Evolutionary conservation across 2,113 vertebrate genomes (phyloP).

Genomic region (Colossoma macropomum): DNA sequence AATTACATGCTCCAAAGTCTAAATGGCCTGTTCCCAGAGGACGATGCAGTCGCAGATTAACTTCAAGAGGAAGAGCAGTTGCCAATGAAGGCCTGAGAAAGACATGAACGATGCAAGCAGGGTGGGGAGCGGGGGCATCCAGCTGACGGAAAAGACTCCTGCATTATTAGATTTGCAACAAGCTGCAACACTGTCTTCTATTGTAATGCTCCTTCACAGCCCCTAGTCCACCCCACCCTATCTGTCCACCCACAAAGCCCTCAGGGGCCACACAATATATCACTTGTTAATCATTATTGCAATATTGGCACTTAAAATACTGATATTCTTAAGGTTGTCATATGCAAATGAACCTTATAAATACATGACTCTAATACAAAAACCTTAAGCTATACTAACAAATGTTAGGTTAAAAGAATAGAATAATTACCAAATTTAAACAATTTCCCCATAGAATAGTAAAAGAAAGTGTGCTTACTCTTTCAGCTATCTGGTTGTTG

Average conservation of each 20-base stretch:
- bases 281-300: not conserved
- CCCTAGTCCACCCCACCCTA: slow-evolving; percentile 59
- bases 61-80: slow-evolving; percentile 56
- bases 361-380: no score
- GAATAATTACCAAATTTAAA: no score
- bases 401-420: no score
- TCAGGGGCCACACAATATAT: not conserved
- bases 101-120: slow-evolving; percentile 49
- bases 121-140: slow-evolving; percentile 46
- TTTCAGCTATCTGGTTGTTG: no score
- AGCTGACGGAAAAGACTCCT: slow-evolving; percentile 63
- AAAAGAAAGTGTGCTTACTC: no score
- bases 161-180: slow-evolving; percentile 80
- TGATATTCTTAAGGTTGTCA: no score
- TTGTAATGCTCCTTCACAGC: slow-evolving; percentile 67
- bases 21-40: slow-evolving; percentile 48
- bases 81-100: slow-evolving; percentile 55
- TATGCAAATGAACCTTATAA: no score
- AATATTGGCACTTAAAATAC: not conserved
- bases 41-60: slow-evolving; percentile 55
- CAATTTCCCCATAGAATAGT: no score
- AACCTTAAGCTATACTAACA: no score
- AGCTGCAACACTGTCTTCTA: slow-evolving; percentile 77
- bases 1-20: slow-evolving; percentile 62
- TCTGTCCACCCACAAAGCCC: slow-evolving; percentile 33